These are phyloP conservation scores for Passer domesticus DNA, from an alignment of 2,113 vertebrate species.

Conservation along the genomic window DNA sequence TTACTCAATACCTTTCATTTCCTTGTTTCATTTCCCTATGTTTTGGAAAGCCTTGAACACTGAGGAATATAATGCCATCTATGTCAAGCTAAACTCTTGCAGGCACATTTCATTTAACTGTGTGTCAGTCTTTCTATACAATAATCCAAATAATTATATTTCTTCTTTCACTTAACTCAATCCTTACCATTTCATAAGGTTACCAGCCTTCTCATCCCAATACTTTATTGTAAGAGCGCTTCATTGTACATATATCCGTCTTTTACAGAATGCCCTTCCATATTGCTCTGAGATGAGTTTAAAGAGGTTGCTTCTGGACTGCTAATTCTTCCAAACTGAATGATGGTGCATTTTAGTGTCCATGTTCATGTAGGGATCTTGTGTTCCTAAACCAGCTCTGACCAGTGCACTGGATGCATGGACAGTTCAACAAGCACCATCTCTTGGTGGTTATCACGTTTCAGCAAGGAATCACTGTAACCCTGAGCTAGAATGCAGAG, in stretches of 20 bases:
- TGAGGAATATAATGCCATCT: conserved; percentile 56
- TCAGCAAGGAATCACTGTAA: neutral
- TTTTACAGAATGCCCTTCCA: neutral
- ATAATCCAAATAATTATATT: neutral
- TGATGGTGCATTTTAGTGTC: neutral
- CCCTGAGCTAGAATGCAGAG: neutral
- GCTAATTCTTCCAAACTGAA: neutral
- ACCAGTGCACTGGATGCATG: accelerated
- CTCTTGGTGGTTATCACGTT: accelerated
- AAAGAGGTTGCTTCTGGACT: neutral
- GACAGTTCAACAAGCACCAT: neutral
- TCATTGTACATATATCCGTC: neutral
- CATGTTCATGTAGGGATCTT: neutral
- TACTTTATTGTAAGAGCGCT: neutral
- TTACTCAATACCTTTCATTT: conserved; percentile 80
- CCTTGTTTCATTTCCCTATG: conserved; percentile 80
- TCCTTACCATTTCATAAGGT: neutral
- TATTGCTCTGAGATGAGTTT: neutral
- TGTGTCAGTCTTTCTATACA: neutral
- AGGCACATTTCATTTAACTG: neutral
- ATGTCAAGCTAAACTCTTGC: neutral
- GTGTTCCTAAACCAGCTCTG: neutral
- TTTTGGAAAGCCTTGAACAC: conserved; percentile 67
- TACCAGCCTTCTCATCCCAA: neutral
- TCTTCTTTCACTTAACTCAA: neutral